A percentile compares a stretch with the other conserved stretches of the same genome.
Conservation (phyloP, 2,113 vertebrate species). For the Rattus norvegicus region DNA sequence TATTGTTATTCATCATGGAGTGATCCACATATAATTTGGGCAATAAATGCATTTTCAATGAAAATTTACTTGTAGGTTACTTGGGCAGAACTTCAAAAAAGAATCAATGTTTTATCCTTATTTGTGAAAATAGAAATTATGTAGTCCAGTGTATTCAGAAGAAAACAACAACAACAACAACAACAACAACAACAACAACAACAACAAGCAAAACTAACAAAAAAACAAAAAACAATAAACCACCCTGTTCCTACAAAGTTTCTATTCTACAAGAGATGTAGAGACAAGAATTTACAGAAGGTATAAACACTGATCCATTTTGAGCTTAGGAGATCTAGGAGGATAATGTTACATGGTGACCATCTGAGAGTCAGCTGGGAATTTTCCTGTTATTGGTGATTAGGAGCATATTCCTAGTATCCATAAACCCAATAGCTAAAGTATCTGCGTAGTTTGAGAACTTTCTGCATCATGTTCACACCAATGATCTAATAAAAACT, state of each 20-base stretch:
- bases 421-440: not conserved
- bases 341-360: too few relatives aligned
- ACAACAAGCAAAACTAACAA: too few relatives aligned
- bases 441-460: too few relatives aligned
- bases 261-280: not conserved
- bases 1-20: not conserved
- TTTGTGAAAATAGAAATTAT: not conserved
- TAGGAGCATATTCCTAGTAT: not conserved
- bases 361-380: too few relatives aligned
- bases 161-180: too few relatives aligned
- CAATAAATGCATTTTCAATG: not conserved
- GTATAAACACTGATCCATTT: not conserved
- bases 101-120: not conserved
- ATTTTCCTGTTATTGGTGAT: not conserved
- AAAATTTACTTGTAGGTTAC: not conserved
- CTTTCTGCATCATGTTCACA: not conserved
- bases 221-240: not conserved
- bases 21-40: not conserved
- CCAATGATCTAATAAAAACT: not conserved
- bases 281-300: not conserved
- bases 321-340: not conserved
- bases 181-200: too few relatives aligned
- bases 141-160: fast-evolving
- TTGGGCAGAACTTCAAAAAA: not conserved
- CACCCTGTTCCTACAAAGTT: not conserved